Evolutionary conservation across 2,888 invertebrate species (phyloP).

Genomic region (Drosophila lacicola): DNA sequence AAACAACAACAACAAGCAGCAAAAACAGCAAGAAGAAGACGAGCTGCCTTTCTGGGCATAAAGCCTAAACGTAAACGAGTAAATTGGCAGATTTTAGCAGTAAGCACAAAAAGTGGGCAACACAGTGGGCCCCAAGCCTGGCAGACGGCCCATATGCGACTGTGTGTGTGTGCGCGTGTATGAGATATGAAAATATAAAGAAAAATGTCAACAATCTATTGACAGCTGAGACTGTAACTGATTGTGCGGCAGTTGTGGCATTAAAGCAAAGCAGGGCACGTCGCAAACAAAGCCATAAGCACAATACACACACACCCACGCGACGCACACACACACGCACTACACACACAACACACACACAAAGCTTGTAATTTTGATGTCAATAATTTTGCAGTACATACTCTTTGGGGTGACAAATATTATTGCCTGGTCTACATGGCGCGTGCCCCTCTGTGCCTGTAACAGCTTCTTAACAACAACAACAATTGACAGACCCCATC

Average conservation of each 20-base stretch:
- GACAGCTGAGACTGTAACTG: constrained; percentile 82
- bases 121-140: constrained; percentile 61
- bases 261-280: constrained; percentile 73
- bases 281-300: constrained; percentile 76
- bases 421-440: constrained; percentile 58
- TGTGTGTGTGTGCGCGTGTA: constrained; percentile 38
- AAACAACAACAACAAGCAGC: constrained; percentile 5
- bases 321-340: constrained; percentile 9
- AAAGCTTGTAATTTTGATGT: constrained; percentile 72
- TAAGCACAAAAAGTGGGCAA: constrained; percentile 80
- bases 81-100: constrained; percentile 82
- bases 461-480: constrained; percentile 10
- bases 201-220: constrained; percentile 82
- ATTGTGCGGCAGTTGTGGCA: constrained; percentile 68
- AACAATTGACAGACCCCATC: constrained; percentile 12
- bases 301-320: constrained; percentile 32
- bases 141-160: constrained; percentile 16
- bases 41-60: constrained; percentile 37
- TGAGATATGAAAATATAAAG: constrained; percentile 72
- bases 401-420: constrained; percentile 61
- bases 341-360: constrained; percentile 9
- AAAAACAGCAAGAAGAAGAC: constrained; percentile 3
- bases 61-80: constrained; percentile 81
- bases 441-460: constrained; percentile 21
- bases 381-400: constrained; percentile 71